A percentile compares a stretch with the other conserved stretches of the same genome.
phyloP scores from a whole-genome alignment of 2,888 invertebrate genomes.

The Megaustenia siamemsis region DNA sequence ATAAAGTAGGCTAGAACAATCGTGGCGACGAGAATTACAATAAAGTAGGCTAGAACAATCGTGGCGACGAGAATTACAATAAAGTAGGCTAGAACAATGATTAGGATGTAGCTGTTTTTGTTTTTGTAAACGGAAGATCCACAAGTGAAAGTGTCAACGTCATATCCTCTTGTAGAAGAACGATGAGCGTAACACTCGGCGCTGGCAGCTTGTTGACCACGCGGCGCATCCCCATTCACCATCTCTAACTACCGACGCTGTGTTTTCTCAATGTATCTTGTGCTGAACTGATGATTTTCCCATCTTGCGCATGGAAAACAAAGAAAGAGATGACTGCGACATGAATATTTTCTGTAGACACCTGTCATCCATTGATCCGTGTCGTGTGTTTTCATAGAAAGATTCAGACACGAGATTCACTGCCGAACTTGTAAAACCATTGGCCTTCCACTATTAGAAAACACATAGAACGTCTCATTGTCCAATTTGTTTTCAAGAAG shows the following conservation, averaged over 20 bases:
- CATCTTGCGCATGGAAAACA: slow-evolving; percentile 4
- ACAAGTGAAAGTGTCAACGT: no score
- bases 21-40: no score
- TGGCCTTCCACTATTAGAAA: slow-evolving; percentile 1
- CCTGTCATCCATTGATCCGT: not conserved
- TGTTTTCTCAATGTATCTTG: slow-evolving; percentile 9
- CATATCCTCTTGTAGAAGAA: no score
- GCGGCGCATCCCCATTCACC: no score
- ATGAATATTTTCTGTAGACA: slow-evolving; percentile 17
- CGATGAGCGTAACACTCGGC: no score
- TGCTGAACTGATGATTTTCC: slow-evolving; percentile 16
- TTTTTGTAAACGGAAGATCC: no score
- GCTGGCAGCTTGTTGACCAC: no score
- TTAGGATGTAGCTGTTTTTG: no score
- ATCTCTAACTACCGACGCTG: slow-evolving; percentile 26
- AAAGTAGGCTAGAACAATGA: no score
- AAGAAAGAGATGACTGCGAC: not conserved
- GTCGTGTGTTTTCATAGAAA: not conserved
- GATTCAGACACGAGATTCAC: not conserved
- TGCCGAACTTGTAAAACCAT: not conserved
- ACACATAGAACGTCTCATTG: slow-evolving; percentile 1
- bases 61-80: no score
- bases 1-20: no score
- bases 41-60: no score
- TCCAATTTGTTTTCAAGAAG: slow-evolving; percentile 23